Evolutionary conservation across 2,113 vertebrate species (phyloP).

Genomic region (Clarias batrachus): DNA sequence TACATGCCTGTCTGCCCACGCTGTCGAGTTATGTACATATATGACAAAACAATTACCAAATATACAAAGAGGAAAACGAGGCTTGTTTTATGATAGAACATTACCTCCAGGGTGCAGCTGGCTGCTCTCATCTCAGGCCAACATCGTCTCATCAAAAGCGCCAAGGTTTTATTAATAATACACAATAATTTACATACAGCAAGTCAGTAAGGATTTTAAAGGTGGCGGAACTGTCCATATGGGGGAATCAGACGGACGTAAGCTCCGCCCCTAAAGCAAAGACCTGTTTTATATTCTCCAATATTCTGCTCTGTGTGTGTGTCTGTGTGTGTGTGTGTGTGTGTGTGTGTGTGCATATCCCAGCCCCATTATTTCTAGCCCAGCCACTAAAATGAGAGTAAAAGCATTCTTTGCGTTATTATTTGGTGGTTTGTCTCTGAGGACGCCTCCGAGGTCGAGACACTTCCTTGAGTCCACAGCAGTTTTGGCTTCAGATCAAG

Average conservation of each 20-base stretch:
- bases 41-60: slow-evolving; percentile 98
- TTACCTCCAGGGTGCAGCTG: slow-evolving; percentile 62
- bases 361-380: background rate
- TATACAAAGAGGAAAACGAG: slow-evolving; percentile 91
- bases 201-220: slow-evolving; percentile 81
- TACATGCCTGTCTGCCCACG: slow-evolving; percentile 89
- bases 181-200: slow-evolving; percentile 80
- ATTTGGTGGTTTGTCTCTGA: slow-evolving; percentile 26
- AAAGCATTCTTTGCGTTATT: slow-evolving; percentile 12
- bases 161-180: slow-evolving; percentile 67
- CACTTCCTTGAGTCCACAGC: background rate
- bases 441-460: slow-evolving; percentile 19
- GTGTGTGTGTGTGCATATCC: background rate
- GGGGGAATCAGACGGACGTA: slow-evolving; percentile 65
- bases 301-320: background rate
- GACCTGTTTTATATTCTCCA: slow-evolving; percentile 1
- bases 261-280: slow-evolving; percentile 44
- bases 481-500: slow-evolving; percentile 24
- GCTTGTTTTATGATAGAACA: slow-evolving; percentile 78
- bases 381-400: slow-evolving; percentile 9
- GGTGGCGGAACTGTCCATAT: slow-evolving; percentile 72
- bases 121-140: slow-evolving; percentile 54
- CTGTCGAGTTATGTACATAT: slow-evolving; percentile 98
- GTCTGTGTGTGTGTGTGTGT: background rate
- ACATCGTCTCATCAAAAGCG: slow-evolving; percentile 55